Conservation (phyloP, 1,140 invertebrate genomes). For the Riptortus pedestris region DNA sequence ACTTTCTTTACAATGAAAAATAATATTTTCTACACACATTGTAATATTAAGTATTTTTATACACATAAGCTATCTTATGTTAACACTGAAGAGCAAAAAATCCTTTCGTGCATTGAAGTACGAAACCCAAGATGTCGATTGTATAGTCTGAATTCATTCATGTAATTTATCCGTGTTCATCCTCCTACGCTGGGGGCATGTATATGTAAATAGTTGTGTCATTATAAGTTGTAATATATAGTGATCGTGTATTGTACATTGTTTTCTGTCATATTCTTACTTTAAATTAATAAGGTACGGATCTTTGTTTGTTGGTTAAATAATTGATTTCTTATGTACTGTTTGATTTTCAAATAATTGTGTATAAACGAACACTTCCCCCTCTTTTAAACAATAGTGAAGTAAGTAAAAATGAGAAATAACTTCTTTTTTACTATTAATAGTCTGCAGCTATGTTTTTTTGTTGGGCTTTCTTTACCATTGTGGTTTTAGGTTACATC, state of each 20-base stretch:
- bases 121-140: constrained; percentile 31
- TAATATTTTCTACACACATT: no score
- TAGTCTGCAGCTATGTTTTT: no score
- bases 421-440: no score
- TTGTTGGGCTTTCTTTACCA: not conserved
- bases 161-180: constrained; percentile 31
- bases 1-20: no score
- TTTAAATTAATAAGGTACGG: not conserved
- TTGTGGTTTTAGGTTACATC: constrained; percentile 12
- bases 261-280: not conserved
- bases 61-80: no score
- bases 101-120: constrained; percentile 2
- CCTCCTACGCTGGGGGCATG: constrained; percentile 30
- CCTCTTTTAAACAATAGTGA: not conserved
- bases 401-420: not conserved
- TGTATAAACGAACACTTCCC: not conserved
- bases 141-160: constrained; percentile 30
- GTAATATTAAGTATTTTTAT: no score
- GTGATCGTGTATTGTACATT: constrained; percentile 28
- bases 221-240: constrained; percentile 30
- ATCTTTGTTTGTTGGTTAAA: not conserved
- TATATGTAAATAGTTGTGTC: constrained; percentile 31
- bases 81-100: no score
- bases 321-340: constrained; percentile 14
- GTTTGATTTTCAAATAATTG: not conserved